Base-by-base conservation (phyloP, 2,113 vertebrate genomes). In the Saiga tatarica region DNA sequence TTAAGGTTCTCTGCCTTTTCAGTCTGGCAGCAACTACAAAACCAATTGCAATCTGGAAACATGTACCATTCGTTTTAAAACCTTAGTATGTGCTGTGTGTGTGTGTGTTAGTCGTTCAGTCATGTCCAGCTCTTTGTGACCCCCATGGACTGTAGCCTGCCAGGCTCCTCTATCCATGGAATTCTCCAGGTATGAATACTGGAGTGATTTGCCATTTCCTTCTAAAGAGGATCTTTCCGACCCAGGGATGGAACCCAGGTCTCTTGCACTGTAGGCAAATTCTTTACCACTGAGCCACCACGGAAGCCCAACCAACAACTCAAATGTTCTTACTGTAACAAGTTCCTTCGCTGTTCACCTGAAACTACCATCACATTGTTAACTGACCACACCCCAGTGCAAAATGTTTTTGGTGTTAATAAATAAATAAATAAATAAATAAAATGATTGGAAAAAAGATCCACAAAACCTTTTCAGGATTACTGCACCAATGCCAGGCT, bases 391-490 rank as follows among this genome's bases (percentile, higher is more conserved):
- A 42, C 12, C 23, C 39, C 39, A 15, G 1, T 15, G 12, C 71
- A 76, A 42, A 42, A 76, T 42, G 71, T 26, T 76, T 76, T 42
- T 42, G 39, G 12, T 76, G 71, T 42, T 76, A 42, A 76, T 76
- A 76, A 76, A 76, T 42, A 42, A 26, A 74, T 42, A n/a, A 42
- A 76, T 76, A 76, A 76, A 76, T 42, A 74, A 76, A 76, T 42
- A 76, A 25, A 74, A 42, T 76, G 39, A 76, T 14, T 42, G 1
- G 1, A 15, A 26, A 76, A 76, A 42, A 76, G 0, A 62, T 7
- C 33, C 53, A 21, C 47, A 28, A 92, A 95, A 99, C 99, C 99
- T 99, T 99, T 99, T 99, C 10, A 99, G 99, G 95, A 99, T 99
- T 89, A 99, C 99, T 6, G 98, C 94, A 16, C 99, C 97, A 5